A percentile compares a stretch with the other conserved stretches of the same genome.
phyloP scores from a whole-genome alignment of 2,888 invertebrate genomes.

The Sisyra terminalis region DNA sequence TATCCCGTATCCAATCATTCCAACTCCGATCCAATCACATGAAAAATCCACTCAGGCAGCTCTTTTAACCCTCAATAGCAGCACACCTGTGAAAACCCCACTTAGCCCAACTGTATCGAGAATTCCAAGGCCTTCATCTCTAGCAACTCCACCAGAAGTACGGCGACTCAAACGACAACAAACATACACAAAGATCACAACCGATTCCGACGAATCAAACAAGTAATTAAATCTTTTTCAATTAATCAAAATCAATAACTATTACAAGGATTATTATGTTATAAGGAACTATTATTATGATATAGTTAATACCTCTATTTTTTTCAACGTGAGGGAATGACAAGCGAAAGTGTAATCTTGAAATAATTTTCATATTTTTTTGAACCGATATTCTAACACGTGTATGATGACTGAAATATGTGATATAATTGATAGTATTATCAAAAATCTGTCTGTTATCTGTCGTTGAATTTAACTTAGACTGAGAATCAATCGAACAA shows the following conservation, averaged over 20 bases:
- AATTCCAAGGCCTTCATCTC: conserved; percentile 21
- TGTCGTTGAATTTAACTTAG: too few relatives aligned
- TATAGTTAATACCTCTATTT: too few relatives aligned
- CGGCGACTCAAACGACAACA: conserved; percentile 26
- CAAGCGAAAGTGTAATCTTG: too few relatives aligned
- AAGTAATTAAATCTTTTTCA: background rate
- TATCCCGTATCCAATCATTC: background rate
- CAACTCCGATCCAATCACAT: background rate
- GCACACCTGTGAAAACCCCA: too few relatives aligned
- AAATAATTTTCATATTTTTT: too few relatives aligned
- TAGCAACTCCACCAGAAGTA: conserved; percentile 22
- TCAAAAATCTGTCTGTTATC: too few relatives aligned
- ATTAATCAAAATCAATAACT: background rate
- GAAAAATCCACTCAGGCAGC: background rate
- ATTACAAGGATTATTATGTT: background rate
- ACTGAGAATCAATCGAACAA: too few relatives aligned
- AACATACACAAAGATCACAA: conserved; percentile 26
- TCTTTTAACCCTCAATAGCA: background rate
- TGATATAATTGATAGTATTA: too few relatives aligned
- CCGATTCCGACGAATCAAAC: conserved; percentile 11
- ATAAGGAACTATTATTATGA: too few relatives aligned
- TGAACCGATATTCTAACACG: too few relatives aligned
- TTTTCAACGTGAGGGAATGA: too few relatives aligned
- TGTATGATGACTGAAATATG: too few relatives aligned
- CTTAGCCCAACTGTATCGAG: conserved; percentile 16